Conservation (phyloP, 2,113 vertebrate species). For the Neogale vison region DNA sequence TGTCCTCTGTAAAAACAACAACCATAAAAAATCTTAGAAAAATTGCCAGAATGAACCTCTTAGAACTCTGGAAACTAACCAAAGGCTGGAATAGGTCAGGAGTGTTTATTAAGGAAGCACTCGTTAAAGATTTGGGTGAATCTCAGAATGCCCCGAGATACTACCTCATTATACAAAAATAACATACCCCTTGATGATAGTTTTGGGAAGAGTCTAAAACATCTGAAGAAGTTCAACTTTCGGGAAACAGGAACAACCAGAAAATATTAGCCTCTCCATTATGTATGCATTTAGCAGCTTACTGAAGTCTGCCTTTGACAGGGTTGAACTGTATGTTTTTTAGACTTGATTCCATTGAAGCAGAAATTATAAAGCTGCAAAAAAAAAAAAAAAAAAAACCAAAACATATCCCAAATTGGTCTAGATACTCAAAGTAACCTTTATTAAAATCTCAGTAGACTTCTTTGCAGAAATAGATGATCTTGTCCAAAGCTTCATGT, state of each 20-base stretch:
- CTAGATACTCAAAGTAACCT: background rate
- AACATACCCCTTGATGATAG: slow-evolving; percentile 78
- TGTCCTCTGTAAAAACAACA: background rate
- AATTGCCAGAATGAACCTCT: background rate
- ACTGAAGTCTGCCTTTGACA: slow-evolving; percentile 75
- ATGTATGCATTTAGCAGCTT: slow-evolving; percentile 84
- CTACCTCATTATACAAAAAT: slow-evolving; percentile 81
- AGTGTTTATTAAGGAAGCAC: background rate
- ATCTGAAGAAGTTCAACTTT: slow-evolving; percentile 78
- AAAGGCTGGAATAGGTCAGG: background rate
- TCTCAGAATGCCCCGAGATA: slow-evolving; percentile 71
- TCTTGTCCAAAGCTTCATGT: background rate
- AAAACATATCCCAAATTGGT: background rate
- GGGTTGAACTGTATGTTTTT: slow-evolving; percentile 77
- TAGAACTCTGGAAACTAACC: background rate
- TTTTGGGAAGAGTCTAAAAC: slow-evolving; percentile 81
- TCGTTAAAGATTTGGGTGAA: background rate
- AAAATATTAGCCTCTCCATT: slow-evolving; percentile 81
- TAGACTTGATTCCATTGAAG: slow-evolving; percentile 81
- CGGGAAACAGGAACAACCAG: slow-evolving; percentile 80
- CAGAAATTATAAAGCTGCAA: slow-evolving; percentile 79
- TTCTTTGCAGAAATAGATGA: background rate
- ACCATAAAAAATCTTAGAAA: background rate
- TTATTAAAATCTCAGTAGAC: background rate
- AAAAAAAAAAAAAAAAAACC: too few species aligned